These are phyloP conservation scores for Eulemur coronatus DNA, from an alignment of 2,797 vertebrate species.

Conservation along the genomic window DNA sequence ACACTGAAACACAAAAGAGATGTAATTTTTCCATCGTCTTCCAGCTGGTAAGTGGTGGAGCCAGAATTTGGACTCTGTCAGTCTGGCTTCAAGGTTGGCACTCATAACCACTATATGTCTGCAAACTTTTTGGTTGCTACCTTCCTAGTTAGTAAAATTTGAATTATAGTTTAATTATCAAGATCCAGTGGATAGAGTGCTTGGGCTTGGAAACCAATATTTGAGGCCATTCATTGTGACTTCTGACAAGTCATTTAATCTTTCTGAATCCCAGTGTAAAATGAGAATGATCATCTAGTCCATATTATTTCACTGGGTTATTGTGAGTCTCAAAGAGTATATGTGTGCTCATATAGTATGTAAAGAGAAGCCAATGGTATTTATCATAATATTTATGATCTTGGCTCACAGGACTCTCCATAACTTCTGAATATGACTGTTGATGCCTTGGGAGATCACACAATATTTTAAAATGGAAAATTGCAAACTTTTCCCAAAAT, in stretches of 20 bases:
- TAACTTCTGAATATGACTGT: not conserved
- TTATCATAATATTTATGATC: not conserved
- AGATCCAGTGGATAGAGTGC: not conserved
- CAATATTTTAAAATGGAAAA: conserved; percentile 12
- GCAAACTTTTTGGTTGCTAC: not conserved
- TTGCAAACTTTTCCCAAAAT: conserved; percentile 1
- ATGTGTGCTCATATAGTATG: not conserved
- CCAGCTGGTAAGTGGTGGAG: not conserved
- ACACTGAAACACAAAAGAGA: not conserved
- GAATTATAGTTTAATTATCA: conserved; percentile 8
- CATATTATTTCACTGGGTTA: not conserved
- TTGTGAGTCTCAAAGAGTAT: not conserved
- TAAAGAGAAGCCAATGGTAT: not conserved
- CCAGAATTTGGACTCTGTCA: not conserved
- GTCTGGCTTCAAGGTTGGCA: not conserved
- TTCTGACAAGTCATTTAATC: not conserved
- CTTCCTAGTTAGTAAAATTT: conserved; percentile 16
- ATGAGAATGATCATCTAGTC: not conserved
- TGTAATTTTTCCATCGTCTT: not conserved
- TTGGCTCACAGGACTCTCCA: not conserved
- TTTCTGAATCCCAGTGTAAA: conserved; percentile 33
- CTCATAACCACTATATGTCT: not conserved
- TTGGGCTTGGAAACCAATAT: not conserved
- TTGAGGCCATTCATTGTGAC: not conserved
- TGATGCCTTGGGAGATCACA: not conserved